These are phyloP conservation scores for Anastatus disparis DNA, from an alignment of 1,140 invertebrate genomes.

Conservation along the genomic window DNA sequence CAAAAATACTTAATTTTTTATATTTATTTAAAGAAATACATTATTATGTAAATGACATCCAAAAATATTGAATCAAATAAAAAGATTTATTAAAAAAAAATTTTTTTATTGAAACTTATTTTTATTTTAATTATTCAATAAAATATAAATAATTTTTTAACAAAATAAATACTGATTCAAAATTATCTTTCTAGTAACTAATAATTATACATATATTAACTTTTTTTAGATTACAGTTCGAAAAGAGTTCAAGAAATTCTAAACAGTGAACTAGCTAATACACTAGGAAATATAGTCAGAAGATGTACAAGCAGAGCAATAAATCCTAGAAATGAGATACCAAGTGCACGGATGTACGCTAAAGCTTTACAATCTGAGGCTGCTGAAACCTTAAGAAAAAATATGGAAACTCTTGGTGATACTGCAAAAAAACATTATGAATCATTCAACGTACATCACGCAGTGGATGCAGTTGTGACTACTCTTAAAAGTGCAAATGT, in stretches of 20 bases:
- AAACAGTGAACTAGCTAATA: conserved; percentile 93
- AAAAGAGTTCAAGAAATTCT: conserved; percentile 80
- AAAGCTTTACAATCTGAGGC: conserved; percentile 69
- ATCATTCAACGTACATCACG: conserved; percentile 86
- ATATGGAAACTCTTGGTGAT: conserved; percentile 63
- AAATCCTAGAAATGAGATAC: conserved; percentile 83
- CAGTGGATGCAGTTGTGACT: conserved; percentile 80
- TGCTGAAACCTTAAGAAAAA: conserved; percentile 71
- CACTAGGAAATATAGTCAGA: conserved; percentile 90
- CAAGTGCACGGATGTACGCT: conserved; percentile 65
- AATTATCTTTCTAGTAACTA: too few relatives aligned
- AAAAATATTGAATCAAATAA: too few relatives aligned
- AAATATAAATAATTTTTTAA: too few relatives aligned
- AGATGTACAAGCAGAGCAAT: conserved; percentile 80
- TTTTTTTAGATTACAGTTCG: conserved; percentile 83
- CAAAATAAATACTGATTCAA: too few relatives aligned
- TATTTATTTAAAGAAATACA: too few relatives aligned
- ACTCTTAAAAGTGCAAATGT: conserved; percentile 82
- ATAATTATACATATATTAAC: too few relatives aligned
- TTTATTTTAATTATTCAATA: too few relatives aligned
- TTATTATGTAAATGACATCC: too few relatives aligned
- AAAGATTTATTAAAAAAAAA: too few relatives aligned
- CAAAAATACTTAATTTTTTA: too few relatives aligned
- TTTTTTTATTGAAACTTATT: too few relatives aligned
- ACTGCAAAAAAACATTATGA: conserved; percentile 75